These are phyloP conservation scores for Miniopterus natalensis DNA, from an alignment of 2,113 vertebrate genomes.

Conservation along the genomic window DNA sequence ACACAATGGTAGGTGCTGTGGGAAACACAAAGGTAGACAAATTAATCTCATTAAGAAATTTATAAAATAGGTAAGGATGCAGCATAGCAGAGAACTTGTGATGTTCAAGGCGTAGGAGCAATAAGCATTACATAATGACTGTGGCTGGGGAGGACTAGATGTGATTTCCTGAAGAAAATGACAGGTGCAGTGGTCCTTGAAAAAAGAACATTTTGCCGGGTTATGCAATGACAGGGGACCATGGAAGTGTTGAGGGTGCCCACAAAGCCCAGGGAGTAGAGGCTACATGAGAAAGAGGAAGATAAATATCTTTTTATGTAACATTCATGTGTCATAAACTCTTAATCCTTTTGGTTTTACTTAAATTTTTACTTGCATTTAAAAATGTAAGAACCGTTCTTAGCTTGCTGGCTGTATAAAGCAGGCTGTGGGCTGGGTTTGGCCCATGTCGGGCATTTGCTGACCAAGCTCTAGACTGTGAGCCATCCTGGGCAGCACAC, in stretches of 20 bases:
- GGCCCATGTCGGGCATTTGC: background rate
- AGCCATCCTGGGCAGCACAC: background rate
- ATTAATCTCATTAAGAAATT: background rate
- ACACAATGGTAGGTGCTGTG: background rate
- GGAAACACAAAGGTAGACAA: background rate
- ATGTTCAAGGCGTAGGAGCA: background rate
- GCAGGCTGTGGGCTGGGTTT: background rate
- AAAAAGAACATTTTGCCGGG: background rate
- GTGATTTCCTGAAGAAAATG: background rate
- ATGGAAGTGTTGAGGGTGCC: background rate
- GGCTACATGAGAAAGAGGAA: background rate
- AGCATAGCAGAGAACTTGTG: background rate
- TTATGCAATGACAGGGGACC: background rate
- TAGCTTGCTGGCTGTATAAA: background rate
- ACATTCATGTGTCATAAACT: background rate
- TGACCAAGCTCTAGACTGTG: background rate
- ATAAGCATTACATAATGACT: background rate
- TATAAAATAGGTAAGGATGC: background rate
- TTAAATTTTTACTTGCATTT: background rate
- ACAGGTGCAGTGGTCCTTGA: background rate
- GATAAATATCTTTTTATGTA: background rate
- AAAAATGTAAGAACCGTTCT: background rate
- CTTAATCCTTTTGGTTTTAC: background rate
- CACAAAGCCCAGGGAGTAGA: background rate
- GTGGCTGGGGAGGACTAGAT: background rate